Evolutionary conservation across 2,888 invertebrate genomes (phyloP).

Genomic region (Alloplasta piceator): DNA sequence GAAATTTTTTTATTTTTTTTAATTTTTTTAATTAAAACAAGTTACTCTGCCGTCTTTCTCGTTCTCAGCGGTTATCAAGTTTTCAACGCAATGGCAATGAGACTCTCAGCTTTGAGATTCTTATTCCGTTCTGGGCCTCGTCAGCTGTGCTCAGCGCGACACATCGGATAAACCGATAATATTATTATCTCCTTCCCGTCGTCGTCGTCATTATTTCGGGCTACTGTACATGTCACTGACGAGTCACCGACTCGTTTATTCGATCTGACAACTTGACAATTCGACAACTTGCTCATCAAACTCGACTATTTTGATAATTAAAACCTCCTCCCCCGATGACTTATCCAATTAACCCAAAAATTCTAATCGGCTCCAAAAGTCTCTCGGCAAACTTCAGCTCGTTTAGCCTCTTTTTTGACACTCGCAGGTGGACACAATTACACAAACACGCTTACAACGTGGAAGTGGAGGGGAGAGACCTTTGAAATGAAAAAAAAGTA

Average conservation of each 20-base stretch:
- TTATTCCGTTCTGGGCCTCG: conserved; percentile 26
- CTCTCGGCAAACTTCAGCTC: too few species aligned
- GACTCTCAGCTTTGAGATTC: too few species aligned
- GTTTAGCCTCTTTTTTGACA: conserved; percentile 19
- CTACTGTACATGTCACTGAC: background rate
- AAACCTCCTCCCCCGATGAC: background rate
- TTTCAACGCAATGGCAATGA: too few species aligned
- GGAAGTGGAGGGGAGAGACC: too few species aligned
- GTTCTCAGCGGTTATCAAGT: background rate
- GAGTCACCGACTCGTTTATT: background rate
- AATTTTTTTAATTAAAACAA: conserved; percentile 10
- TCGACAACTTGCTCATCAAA: conserved; percentile 30
- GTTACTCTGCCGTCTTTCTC: background rate
- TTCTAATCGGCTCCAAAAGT: too few species aligned
- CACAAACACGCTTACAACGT: too few species aligned
- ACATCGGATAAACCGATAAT: conserved; percentile 60
- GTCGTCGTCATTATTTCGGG: conserved; percentile 59
- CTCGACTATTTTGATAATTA: background rate
- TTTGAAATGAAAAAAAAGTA: background rate
- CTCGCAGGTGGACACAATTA: background rate
- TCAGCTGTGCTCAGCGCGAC: conserved; percentile 61
- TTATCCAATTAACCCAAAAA: too few species aligned
- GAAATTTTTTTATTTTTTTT: background rate
- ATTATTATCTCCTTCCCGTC: conserved; percentile 65
- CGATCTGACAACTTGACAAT: conserved; percentile 12